Conservation (phyloP, 2,797 vertebrate genomes). For the Decapterus maruadsi region DNA sequence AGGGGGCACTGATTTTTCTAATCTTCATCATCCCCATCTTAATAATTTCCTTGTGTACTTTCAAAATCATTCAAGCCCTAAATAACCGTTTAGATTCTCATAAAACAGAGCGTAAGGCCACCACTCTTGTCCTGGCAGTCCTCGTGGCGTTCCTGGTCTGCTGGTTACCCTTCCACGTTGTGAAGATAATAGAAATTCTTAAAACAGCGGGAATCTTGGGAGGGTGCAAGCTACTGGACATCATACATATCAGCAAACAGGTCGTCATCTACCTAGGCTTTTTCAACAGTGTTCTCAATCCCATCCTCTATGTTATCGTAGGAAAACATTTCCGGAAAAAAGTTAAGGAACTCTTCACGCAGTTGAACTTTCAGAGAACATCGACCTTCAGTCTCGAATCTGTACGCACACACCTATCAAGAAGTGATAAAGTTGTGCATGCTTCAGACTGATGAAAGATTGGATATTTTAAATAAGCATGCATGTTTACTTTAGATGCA, state of each 20-base stretch:
- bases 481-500: neutral
- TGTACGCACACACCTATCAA: neutral
- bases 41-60: slow-evolving; percentile 83
- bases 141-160: slow-evolving; percentile 87
- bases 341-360: slow-evolving; percentile 74
- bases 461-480: neutral
- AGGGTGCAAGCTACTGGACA: slow-evolving; percentile 54
- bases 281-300: slow-evolving; percentile 89
- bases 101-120: slow-evolving; percentile 76
- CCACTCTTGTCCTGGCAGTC: slow-evolving; percentile 79
- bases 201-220: fast-evolving
- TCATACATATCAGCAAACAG: slow-evolving; percentile 59
- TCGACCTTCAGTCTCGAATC: fast-evolving
- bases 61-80: slow-evolving; percentile 81
- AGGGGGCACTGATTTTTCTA: slow-evolving; percentile 50
- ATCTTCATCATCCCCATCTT: slow-evolving; percentile 83
- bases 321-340: slow-evolving; percentile 88
- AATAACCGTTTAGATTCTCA: slow-evolving; percentile 45
- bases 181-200: slow-evolving; percentile 72
- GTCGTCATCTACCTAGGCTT: slow-evolving; percentile 80
- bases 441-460: neutral
- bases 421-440: neutral
- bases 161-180: slow-evolving; percentile 87
- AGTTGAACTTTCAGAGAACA: fast-evolving
- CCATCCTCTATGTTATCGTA: slow-evolving; percentile 88